These are phyloP conservation scores for Fissipunctia ypsillon DNA, from an alignment of 2,888 invertebrate genomes.

Conservation along the genomic window DNA sequence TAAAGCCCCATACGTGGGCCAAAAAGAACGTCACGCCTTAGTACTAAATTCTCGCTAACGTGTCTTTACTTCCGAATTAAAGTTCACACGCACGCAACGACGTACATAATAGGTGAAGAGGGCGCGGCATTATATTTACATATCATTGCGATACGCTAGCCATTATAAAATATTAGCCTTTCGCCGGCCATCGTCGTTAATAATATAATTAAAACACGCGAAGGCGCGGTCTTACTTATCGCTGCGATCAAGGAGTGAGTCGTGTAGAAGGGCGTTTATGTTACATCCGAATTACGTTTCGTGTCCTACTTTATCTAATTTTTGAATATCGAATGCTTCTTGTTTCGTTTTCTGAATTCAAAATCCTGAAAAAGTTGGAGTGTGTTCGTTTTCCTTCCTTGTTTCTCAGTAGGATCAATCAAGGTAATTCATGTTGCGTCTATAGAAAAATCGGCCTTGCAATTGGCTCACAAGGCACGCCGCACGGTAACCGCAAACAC, in stretches of 20 bases:
- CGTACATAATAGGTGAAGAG: constrained; percentile 80
- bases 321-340: constrained; percentile 25
- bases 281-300: constrained; percentile 37
- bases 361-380: not conserved
- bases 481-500: constrained; percentile 61
- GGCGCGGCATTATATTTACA: constrained; percentile 89
- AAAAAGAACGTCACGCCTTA: constrained; percentile 83
- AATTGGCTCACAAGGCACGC: constrained; percentile 59
- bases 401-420: constrained; percentile 44
- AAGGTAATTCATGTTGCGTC: constrained; percentile 43
- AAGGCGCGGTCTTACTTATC: constrained; percentile 88
- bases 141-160: constrained; percentile 89
- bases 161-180: constrained; percentile 90
- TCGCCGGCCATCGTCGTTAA: constrained; percentile 87
- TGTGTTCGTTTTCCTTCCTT: not conserved
- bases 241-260: constrained; percentile 83
- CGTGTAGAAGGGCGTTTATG: constrained; percentile 69
- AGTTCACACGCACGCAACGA: constrained; percentile 86
- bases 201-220: constrained; percentile 90
- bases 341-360: constrained; percentile 7
- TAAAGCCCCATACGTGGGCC: constrained; percentile 69
- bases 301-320: constrained; percentile 52
- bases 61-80: constrained; percentile 88
- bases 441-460: constrained; percentile 58
- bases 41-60: constrained; percentile 84